Percentiles rank a stretch among this genome's conserved stretches.
phyloP scores from a whole-genome alignment of 2,113 vertebrate species.

The Perca schrenkii region DNA sequence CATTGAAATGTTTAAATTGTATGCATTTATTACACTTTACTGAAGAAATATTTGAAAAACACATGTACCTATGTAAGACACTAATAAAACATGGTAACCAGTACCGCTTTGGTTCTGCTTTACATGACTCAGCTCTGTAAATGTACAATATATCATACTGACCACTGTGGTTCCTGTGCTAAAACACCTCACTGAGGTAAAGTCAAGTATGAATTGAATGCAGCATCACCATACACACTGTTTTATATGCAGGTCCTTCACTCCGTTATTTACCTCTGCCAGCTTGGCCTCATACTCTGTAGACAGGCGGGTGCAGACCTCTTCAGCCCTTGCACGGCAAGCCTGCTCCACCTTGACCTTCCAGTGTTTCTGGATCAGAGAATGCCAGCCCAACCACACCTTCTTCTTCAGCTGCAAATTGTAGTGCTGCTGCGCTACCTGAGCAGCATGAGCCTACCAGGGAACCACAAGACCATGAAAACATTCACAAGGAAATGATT shows the following conservation, averaged over 20 bases:
- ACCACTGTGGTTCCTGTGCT: not conserved
- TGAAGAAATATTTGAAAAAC: not conserved
- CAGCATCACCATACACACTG: not conserved
- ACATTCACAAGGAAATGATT: constrained; percentile 48
- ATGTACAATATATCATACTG: not conserved
- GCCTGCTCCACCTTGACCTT: constrained; percentile 90
- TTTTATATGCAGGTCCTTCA: not conserved
- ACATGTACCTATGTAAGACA: not conserved
- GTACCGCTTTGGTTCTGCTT: not conserved
- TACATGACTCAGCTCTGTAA: not conserved
- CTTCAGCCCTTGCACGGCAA: constrained; percentile 91
- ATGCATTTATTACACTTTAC: not conserved
- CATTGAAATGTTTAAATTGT: constrained; percentile 16
- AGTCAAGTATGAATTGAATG: not conserved
- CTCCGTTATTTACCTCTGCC: constrained; percentile 83
- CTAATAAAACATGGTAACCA: not conserved
- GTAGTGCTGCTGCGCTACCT: constrained; percentile 88
- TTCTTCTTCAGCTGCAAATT: constrained; percentile 88
- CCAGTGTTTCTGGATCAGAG: constrained; percentile 86
- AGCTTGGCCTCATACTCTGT: constrained; percentile 90
- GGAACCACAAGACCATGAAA: constrained; percentile 46
- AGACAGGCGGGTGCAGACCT: constrained; percentile 91
- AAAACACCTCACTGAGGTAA: not conserved
- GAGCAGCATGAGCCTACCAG: constrained; percentile 84
- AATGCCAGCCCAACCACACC: constrained; percentile 90